Evolutionary conservation across 35 echinoderm and acorn worm genomes (phyloP).

Genomic region (Holothuria glaberrima): DNA sequence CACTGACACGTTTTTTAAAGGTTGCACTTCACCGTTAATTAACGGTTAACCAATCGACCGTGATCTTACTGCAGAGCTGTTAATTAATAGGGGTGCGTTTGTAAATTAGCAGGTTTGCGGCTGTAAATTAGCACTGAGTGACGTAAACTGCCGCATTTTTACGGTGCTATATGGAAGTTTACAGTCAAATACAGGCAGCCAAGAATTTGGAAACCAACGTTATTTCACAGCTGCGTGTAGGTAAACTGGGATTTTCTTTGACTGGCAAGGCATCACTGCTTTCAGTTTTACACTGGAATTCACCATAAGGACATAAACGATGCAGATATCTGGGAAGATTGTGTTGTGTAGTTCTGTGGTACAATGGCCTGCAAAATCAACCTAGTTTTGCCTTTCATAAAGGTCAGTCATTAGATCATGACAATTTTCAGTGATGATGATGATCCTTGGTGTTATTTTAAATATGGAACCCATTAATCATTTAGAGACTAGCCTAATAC

Average conservation of each 20-base stretch:
- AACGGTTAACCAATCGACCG: too few relatives aligned
- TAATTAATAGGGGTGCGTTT: too few relatives aligned
- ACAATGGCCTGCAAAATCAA: not conserved
- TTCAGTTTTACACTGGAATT: not conserved
- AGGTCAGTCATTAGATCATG: not conserved
- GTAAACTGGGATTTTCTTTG: too few relatives aligned
- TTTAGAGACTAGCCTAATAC: not conserved
- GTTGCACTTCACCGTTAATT: too few relatives aligned
- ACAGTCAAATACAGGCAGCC: not conserved
- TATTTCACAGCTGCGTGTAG: not conserved
- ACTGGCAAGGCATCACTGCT: not conserved
- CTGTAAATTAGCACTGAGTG: too few relatives aligned
- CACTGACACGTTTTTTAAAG: too few relatives aligned
- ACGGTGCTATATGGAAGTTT: too few relatives aligned
- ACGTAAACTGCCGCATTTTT: too few relatives aligned
- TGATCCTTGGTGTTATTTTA: slow-evolving; percentile 1
- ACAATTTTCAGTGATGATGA: not conserved
- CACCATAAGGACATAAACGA: not conserved
- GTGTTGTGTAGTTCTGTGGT: not conserved
- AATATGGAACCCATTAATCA: not conserved
- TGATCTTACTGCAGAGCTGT: too few relatives aligned
- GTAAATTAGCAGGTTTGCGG: too few relatives aligned
- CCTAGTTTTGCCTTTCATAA: not conserved
- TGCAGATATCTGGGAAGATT: not conserved
- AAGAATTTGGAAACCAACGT: slow-evolving; percentile 1